Evolutionary conservation across 1,140 invertebrate genomes (phyloP), one percentile per base, ranked within the genome.

Genomic region (Chelonus insularis): DNA sequence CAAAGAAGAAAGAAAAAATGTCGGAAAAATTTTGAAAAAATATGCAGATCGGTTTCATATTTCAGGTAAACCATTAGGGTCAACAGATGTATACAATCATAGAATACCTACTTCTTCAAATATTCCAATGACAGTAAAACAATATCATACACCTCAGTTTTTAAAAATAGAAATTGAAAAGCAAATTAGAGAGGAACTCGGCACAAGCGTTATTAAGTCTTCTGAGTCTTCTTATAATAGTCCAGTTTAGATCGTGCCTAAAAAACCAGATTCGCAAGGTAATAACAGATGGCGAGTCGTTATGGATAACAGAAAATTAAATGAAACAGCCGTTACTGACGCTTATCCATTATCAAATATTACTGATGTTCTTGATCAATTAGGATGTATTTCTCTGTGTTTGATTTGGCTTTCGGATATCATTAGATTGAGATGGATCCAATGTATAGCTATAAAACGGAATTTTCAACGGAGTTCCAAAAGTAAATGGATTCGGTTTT

Each of bases 1-100:
- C n/a, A n/a, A n/a, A n/a, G n/a, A 65, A 58, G 63, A 67, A 61
- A 52, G 25, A 39, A 4, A 21, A 7, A 34, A 57, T 16, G 54
- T 68, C 2, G 18, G 51, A 34, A 9, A 54, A n/a, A n/a, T 66
- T 2, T 1, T 62, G 4, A 25, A 36, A 25, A 48, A 55, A 39
- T 48, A 20, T 14, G 12, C 52, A 9, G 52, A 62, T 11, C 12
- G 39, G 1, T 62, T 56, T 50, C 34, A 62, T 45, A 1, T 62
- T 0, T 41, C 60, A 11, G 60, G 45, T 7, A n/a, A n/a, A n/a
- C n/a, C n/a, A n/a, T n/a, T n/a, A n/a, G n/a, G n/a, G n/a, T n/a
- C n/a, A n/a, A 48, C 60, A 0, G 48, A 16, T 9, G 7, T 56
- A 1, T 21, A 37, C 18, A 36, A 14, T 9, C 60, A 62, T 51